Conservation (phyloP, 1,140 invertebrate genomes). For the Agraylea sexmaculata region DNA sequence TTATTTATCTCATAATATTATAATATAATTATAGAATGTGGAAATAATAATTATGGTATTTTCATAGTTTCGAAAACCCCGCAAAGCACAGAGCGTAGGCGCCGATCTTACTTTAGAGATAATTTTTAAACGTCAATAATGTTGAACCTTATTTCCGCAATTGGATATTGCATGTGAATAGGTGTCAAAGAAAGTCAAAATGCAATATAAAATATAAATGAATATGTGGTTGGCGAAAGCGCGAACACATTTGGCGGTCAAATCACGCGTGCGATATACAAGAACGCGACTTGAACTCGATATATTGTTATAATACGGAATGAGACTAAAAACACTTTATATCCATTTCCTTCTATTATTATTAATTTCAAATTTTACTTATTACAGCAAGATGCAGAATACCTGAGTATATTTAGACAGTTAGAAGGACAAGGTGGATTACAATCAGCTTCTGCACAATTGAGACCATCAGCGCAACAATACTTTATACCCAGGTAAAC, state of each 20-base stretch:
- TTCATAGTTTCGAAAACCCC: no score
- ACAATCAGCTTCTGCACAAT: constrained; percentile 8
- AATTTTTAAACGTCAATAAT: no score
- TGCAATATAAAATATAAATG: background rate
- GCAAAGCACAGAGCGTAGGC: no score
- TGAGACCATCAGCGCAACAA: constrained; percentile 13
- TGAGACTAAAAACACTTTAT: background rate
- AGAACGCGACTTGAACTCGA: background rate
- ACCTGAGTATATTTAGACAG: constrained; percentile 16
- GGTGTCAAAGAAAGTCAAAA: background rate
- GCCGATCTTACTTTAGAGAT: no score
- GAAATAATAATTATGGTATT: background rate
- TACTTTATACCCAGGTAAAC: constrained; percentile 18
- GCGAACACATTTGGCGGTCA: background rate
- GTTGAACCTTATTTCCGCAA: no score
- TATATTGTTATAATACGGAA: background rate
- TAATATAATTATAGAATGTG: background rate
- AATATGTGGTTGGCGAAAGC: background rate
- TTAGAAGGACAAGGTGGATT: constrained; percentile 9
- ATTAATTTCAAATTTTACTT: constrained; percentile 1
- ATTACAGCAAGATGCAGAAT: constrained; percentile 18
- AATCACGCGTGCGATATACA: no score
- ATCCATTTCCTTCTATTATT: background rate
- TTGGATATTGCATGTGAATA: no score
- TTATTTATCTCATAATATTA: background rate